Base-by-base conservation (phyloP, 2,888 invertebrate genomes). In the Leptopilina myrica region DNA sequence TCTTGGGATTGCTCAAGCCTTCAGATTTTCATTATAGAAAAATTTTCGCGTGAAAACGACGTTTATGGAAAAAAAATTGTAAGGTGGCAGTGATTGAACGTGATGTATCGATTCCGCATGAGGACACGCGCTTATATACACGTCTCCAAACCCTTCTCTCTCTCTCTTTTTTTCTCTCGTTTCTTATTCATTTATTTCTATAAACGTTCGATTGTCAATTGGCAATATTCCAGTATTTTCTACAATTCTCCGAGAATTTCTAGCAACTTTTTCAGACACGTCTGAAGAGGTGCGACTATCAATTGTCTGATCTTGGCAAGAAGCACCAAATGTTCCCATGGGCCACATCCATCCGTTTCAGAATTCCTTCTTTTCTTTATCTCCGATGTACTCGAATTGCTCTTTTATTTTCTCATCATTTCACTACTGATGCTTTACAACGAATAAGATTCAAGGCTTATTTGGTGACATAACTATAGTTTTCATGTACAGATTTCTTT, bases 11-110 rank as follows among this genome's bases (percentile, higher is more conserved):
- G 15, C 11, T 11, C 12, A 8, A 46, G 11, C 26, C 49, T 49
- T 56, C 56, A n/a, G 12, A 64, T 77, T 77, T 40, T 59, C 67
- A 66, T 77, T 67, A 33, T 67, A n/a, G 53, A 1, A 9, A 65
- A 43, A 78, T 78, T 64, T 76, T 64, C 49, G 78, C 78, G 64
- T 78, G 73, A 64, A 78, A 78, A 78, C 73, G 73, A 40, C 64
- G 59, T 64, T 64, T 46, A 64, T 40, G 20, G 40, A 65, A 65
- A 78, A 43, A 43, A 43, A 43, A 43, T 46, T 49, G 11, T 49
- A 43, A 65, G 69, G 20, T 78, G 78, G 76, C 78, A 76, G 78
- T 78, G 78, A 78, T 78, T 43, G 78, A 78, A 62, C 53, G 62
- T 78, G 78, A 78, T 78, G 65, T 73, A 78, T 78, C 76, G 78